Base-by-base conservation (phyloP, 2,888 invertebrate genomes). In the Drosophila borborema region DNA sequence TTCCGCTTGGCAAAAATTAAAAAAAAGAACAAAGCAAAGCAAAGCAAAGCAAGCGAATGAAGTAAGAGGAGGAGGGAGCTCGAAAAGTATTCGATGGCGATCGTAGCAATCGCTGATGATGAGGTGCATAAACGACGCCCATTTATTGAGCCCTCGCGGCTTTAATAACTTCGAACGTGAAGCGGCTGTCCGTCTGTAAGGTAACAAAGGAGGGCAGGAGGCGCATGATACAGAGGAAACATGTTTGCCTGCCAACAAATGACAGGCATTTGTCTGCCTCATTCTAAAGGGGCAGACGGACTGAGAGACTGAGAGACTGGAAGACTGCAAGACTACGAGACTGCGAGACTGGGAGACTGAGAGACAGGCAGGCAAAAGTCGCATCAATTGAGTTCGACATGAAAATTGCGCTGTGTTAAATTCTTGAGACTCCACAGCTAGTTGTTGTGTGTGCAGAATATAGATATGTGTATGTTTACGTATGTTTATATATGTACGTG, bases 51-150 rank as follows among this genome's bases (percentile, higher is more conserved):
- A 31, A 36, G 23, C 48, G 63, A 72, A 46, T 40, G 43, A 46
- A 51, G 46, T 31, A 51, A 14, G 43, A 28, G 49, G 46, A 53
- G 45, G 63, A 64, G 67, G 56, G 68, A 71, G 59, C 77, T 80
- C 63, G 60, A 64, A 70, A 67, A 41, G 70, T 66, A 77, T 67
- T 62, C 81, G 72, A 80, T 77, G 65, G 84, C 85, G 90, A 89
- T 84, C 83, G 74, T 64, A 76, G 88, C 85, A 86, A 86, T 88
- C 89, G 81, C 90, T 76, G 88, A 86, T 86, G 84, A 87, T 77
- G 83, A 86, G 90, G 89, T 90, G 90, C 90, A 90, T 90, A 90
- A 86, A 84, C 90, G 90, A 89, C 86, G 86, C 90, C 90, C 86
- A 89, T 87, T 87, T 87, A 84, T 90, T 84, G 82, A 77, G 87